Evolutionary conservation across 2,888 invertebrate species (phyloP).

Genomic region (Scaptomyza reducta): DNA sequence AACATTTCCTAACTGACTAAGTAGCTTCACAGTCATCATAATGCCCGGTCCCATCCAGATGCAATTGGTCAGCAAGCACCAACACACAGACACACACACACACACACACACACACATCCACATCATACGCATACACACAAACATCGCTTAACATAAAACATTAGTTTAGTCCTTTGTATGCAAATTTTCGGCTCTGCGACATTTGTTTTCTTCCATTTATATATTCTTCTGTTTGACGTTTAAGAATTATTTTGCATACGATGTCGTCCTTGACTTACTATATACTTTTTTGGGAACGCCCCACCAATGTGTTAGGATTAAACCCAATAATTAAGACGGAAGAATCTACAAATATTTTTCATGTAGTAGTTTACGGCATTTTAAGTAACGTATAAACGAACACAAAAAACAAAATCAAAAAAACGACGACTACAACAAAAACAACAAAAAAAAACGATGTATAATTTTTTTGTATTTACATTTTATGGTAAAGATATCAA

Average conservation of each 20-base stretch:
- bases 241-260: constrained; percentile 44
- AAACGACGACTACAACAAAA: not conserved
- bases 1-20: constrained; percentile 88
- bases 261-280: constrained; percentile 30
- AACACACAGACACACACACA: not conserved
- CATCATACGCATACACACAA: constrained; percentile 1
- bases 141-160: constrained; percentile 42
- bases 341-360: constrained; percentile 59
- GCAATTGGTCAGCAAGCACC: constrained; percentile 52
- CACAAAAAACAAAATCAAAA: constrained; percentile 13
- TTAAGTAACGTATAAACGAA: constrained; percentile 56
- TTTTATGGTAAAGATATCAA: constrained; percentile 59
- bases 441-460: constrained; percentile 15
- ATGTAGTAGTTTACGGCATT: constrained; percentile 71
- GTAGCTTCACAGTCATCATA: not conserved
- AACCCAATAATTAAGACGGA: constrained; percentile 56
- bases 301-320: constrained; percentile 63
- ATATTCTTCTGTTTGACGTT: constrained; percentile 18
- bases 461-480: constrained; percentile 72
- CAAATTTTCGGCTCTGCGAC: constrained; percentile 56
- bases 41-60: constrained; percentile 51
- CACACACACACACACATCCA: constrained; percentile 25
- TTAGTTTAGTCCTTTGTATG: constrained; percentile 42
- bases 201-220: constrained; percentile 51
- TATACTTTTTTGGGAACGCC: constrained; percentile 18